Evolutionary conservation across 2,888 invertebrate species (phyloP).

Genomic region (Argyra leucocephala): DNA sequence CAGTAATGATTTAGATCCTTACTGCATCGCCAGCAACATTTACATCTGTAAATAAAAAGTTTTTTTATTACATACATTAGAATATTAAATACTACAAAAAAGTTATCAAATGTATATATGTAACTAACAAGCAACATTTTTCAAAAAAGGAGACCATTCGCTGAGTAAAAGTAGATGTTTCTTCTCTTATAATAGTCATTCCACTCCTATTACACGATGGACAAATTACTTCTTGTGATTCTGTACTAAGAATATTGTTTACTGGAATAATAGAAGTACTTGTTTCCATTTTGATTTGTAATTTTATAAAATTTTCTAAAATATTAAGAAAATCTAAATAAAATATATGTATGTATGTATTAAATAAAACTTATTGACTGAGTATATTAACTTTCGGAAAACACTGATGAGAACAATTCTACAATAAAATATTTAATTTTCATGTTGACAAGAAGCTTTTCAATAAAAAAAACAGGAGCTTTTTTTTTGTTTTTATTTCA

Average conservation of each 20-base stretch:
- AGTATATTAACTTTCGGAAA: not conserved
- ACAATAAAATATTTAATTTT: not conserved
- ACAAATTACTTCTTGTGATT: constrained; percentile 33
- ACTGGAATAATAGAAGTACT: not conserved
- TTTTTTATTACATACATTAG: not conserved
- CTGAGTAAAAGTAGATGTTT: constrained; percentile 34
- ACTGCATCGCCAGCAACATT: constrained; percentile 28
- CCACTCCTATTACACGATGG: constrained; percentile 34
- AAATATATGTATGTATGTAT: not conserved
- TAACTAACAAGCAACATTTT: not conserved
- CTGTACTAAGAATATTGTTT: constrained; percentile 22
- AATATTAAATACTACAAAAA: not conserved
- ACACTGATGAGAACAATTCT: not conserved
- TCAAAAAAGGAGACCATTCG: constrained; percentile 16
- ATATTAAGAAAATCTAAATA: not conserved
- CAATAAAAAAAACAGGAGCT: not conserved
- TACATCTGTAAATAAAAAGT: not conserved
- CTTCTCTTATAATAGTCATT: constrained; percentile 31
- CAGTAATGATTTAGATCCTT: constrained; percentile 39
- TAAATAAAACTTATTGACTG: not conserved
- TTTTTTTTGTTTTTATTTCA: not conserved
- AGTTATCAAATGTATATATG: not conserved
- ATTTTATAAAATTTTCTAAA: not conserved
- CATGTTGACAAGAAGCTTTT: not conserved
- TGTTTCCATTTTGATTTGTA: not conserved